Conservation (phyloP, 2,113 vertebrate species). For the Scortum barcoo region DNA sequence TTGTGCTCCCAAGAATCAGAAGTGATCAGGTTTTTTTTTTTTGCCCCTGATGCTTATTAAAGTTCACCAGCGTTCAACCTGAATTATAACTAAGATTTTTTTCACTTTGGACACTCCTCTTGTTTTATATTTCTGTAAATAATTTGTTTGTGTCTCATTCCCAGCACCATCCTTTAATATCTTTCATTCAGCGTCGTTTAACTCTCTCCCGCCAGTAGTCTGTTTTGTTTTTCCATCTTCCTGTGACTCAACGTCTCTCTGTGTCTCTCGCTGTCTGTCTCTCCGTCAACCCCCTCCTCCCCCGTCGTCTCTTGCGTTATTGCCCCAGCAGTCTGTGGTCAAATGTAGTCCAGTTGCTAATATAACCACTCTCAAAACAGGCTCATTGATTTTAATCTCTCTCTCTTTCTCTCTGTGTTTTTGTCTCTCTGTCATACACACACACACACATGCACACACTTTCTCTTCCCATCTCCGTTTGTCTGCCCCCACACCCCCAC, state of each 20-base stretch:
- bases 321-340: constrained; percentile 56
- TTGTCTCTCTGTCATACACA: background rate
- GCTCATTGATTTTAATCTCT: constrained; percentile 64
- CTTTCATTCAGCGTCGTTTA: constrained; percentile 4
- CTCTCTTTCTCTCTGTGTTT: background rate
- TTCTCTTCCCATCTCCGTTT: constrained; percentile 56
- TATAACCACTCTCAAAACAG: constrained; percentile 62
- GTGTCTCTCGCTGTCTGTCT: constrained; percentile 31
- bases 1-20: background rate
- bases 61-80: background rate
- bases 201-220: background rate
- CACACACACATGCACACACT: constrained; percentile 29
- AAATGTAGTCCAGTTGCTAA: constrained; percentile 57
- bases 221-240: constrained; percentile 16
- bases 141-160: background rate
- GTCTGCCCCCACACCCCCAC: background rate
- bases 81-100: background rate
- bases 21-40: background rate
- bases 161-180: background rate
- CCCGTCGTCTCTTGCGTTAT: constrained; percentile 33
- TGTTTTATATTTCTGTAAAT: background rate
- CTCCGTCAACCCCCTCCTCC: background rate
- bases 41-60: background rate
- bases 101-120: background rate
- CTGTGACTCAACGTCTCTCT: constrained; percentile 10